phyloP scores from a whole-genome alignment of 2,113 vertebrate species.

The Excalfactoria chinensis region DNA sequence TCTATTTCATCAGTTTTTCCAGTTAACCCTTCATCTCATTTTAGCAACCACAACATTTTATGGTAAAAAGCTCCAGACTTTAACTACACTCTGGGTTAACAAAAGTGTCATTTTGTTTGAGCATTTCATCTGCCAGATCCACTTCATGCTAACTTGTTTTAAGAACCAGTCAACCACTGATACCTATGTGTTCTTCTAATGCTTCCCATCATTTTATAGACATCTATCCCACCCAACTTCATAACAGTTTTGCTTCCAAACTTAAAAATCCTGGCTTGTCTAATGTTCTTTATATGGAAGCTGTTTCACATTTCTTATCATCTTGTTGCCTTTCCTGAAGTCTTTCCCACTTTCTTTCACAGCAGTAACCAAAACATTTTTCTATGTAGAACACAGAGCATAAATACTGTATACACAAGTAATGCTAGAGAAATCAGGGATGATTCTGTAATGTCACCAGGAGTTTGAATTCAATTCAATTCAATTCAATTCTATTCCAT shows the following conservation, averaged over 20 bases:
- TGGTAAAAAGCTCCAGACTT: not conserved
- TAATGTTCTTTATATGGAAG: not conserved
- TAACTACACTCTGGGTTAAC: not conserved
- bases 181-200: not conserved
- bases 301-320: not conserved
- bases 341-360: not conserved
- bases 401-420: not conserved
- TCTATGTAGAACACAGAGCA: not conserved
- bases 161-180: not conserved
- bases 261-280: not conserved
- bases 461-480: not conserved
- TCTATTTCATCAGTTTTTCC: not conserved
- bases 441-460: not conserved
- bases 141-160: not conserved
- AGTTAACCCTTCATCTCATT: not conserved
- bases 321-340: not conserved
- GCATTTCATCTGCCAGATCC: not conserved
- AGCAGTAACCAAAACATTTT: not conserved
- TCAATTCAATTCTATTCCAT: not conserved
- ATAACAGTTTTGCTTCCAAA: not conserved
- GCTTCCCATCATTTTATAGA: not conserved
- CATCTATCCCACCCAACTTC: rapidly evolving
- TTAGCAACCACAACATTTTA: not conserved
- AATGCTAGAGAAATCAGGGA: not conserved
- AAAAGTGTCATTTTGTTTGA: not conserved